Conservation (phyloP, 2,113 vertebrate species). For the Cricetomys ansorgei region DNA sequence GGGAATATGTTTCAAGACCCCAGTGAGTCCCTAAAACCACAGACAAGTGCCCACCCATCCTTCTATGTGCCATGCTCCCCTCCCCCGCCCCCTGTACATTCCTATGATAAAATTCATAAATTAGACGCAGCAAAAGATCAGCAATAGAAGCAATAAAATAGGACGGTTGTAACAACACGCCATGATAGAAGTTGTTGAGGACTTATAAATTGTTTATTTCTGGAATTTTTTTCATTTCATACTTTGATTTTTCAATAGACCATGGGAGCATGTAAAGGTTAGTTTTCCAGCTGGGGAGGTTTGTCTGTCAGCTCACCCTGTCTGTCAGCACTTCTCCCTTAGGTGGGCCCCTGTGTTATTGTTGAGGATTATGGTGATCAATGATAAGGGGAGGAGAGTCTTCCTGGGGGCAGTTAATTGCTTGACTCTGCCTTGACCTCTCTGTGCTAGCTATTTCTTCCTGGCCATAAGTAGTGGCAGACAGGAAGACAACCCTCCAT, state of each 20-base stretch:
- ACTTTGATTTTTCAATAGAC: neutral
- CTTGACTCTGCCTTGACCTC: neutral
- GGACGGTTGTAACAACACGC: neutral
- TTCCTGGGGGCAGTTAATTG: conserved; percentile 46
- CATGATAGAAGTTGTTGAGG: neutral
- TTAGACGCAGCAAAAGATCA: neutral
- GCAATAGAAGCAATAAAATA: neutral
- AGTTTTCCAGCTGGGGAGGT: conserved; percentile 1
- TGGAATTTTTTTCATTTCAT: neutral
- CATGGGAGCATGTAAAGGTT: neutral
- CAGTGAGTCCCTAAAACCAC: neutral
- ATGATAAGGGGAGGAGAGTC: conserved; percentile 25
- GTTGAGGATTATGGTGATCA: conserved; percentile 61
- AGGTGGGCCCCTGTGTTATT: conserved; percentile 45
- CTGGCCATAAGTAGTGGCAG: neutral
- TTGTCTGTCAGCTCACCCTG: neutral
- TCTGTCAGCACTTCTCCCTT: conserved; percentile 31
- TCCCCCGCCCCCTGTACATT: neutral
- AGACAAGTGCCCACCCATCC: neutral
- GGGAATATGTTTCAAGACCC: neutral
- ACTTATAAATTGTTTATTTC: neutral
- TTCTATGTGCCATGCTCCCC: neutral
- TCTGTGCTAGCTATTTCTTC: neutral
- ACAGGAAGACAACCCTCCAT: neutral
- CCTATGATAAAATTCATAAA: neutral